Conservation (phyloP, 1,140 invertebrate species). For the Pseudomyrmex dendroicus region DNA sequence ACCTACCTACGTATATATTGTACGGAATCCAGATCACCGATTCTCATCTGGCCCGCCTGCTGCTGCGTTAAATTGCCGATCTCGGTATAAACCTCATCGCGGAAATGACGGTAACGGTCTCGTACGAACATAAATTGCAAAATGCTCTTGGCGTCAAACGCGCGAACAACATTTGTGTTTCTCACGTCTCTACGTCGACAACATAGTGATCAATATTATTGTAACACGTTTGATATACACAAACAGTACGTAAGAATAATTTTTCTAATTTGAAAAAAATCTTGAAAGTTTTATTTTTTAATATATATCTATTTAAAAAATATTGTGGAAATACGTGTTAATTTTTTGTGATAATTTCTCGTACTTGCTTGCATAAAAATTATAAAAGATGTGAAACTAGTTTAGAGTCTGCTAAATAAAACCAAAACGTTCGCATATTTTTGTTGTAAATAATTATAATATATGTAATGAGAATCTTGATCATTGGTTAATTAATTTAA, state of each 20-base stretch:
- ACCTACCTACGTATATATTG: conserved; percentile 26
- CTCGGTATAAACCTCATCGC: conserved; percentile 24
- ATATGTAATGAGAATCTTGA: background rate
- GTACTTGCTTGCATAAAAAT: too few relatives aligned
- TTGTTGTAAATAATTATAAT: too few relatives aligned
- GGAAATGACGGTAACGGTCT: conserved; percentile 62
- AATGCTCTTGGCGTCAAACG: conserved; percentile 45
- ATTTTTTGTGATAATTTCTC: too few relatives aligned
- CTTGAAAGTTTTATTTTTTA: background rate
- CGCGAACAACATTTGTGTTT: background rate
- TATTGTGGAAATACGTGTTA: too few relatives aligned
- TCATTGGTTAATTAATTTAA: conserved; percentile 28
- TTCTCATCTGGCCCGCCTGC: conserved; percentile 52
- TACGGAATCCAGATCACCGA: conserved; percentile 60
- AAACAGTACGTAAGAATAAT: too few relatives aligned
- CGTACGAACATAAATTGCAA: conserved; percentile 60
- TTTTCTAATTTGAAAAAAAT: background rate
- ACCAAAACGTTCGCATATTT: too few relatives aligned
- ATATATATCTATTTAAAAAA: too few relatives aligned
- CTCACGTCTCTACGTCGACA: background rate
- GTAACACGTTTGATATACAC: too few relatives aligned
- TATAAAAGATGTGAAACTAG: too few relatives aligned
- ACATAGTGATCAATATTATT: too few relatives aligned
- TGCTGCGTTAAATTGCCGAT: conserved; percentile 35
- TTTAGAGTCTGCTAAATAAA: too few relatives aligned